Evolutionary conservation across 2,797 vertebrate genomes (phyloP), one percentile per base, ranked within the genome.

Genomic region (Morelia viridis): DNA sequence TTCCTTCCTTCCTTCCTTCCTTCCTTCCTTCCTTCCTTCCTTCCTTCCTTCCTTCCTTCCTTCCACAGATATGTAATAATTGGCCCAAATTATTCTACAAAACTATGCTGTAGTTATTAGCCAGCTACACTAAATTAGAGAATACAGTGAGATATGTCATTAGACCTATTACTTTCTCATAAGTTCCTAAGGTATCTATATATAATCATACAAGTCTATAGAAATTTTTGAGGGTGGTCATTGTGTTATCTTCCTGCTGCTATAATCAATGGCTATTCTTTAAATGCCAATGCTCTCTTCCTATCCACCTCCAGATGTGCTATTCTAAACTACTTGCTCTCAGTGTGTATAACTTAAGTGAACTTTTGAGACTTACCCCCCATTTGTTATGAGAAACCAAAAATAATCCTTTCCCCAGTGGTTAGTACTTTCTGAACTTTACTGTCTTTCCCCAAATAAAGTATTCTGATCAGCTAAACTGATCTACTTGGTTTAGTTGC

Each of bases 1-100:
- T 53, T 8, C 50, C 50, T 9, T 8, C 50, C 50, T 53, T 8
- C 50, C 50, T 53, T 8, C 50, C 50, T 53, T 8, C 50, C 50
- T 50, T 8, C 50, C 50, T 50, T 50, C 50, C 50, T 50, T 50
- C 50, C 50, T 50, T 50, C 50, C 50, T 50, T 50, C 46, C 46
- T 50, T 50, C 46, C 46, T 50, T 50, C 46, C 3, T 50, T 6
- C 3, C 46, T 50, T 6, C 6, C 46, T 50, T 7, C 50, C 7
- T 50, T 7, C 88, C 31, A 87, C 64, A 76, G 10, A 64, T 6
- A 41, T 50, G 28, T 61, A 91, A 87, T 87, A 91, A 91, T 91
- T 76, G 90, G 87, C 87, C 85, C 85, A 26, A 76, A 87, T 91
- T 91, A 87, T 87, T 76, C 15, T 61, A 76, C 65, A 76, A 91